Evolutionary conservation across 2,797 vertebrate species (phyloP).

Genomic region (Crypturellus tataupa): DNA sequence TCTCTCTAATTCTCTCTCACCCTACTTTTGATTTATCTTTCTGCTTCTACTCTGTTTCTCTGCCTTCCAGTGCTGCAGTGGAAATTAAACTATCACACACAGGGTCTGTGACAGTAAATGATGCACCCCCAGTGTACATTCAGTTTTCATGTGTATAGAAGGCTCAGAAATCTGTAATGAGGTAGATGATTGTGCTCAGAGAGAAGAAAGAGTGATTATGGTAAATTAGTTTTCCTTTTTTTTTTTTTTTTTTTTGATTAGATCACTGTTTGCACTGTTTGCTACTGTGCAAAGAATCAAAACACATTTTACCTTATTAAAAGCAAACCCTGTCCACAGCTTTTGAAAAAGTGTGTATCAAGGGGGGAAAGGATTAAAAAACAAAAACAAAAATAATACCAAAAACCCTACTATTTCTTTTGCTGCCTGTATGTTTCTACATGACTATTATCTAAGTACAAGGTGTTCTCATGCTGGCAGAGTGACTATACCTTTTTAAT

Average conservation of each 20-base stretch:
- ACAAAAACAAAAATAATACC: fast-evolving
- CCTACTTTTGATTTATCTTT: background rate
- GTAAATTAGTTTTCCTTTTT: background rate
- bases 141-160: background rate
- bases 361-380: background rate
- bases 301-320: fast-evolving
- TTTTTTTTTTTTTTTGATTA: background rate
- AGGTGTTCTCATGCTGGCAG: background rate
- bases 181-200: background rate
- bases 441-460: background rate
- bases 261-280: background rate
- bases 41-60: background rate
- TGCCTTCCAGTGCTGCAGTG: background rate
- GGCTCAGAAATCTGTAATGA: background rate
- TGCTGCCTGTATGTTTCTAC: background rate
- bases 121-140: background rate
- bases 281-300: background rate
- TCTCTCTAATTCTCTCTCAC: background rate
- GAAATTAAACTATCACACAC: background rate
- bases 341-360: background rate
- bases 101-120: background rate
- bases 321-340: background rate
- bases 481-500: background rate
- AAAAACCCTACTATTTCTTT: background rate
- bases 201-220: fast-evolving